These are phyloP conservation scores for Eupithecia exiguata DNA, from an alignment of 2,888 invertebrate species.

Conservation along the genomic window DNA sequence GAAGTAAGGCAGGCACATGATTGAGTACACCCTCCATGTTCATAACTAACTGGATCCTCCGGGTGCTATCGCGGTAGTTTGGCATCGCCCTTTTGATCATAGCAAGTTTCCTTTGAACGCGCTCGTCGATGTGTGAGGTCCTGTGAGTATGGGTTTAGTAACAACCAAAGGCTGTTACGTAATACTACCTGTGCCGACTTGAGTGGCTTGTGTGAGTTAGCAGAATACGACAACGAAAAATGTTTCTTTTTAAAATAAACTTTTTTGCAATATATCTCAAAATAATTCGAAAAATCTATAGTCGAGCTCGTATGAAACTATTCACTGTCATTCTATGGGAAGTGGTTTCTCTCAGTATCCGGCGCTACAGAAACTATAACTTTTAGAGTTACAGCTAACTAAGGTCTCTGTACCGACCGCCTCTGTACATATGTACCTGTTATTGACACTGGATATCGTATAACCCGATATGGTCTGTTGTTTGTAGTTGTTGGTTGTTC, in stretches of 20 bases:
- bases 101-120: not conserved
- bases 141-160: slow-evolving; percentile 2
- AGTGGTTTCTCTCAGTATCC: not conserved
- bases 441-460: not conserved
- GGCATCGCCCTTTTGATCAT: slow-evolving; percentile 8
- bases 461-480: not conserved
- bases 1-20: not conserved
- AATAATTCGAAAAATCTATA: too few species aligned
- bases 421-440: not conserved
- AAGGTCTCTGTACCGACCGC: too few species aligned
- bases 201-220: not conserved
- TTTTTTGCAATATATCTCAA: too few species aligned
- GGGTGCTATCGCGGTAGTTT: slow-evolving; percentile 8
- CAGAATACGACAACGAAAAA: too few species aligned
- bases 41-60: not conserved
- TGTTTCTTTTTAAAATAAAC: too few species aligned
- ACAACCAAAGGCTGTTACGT: not conserved
- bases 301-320: too few species aligned
- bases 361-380: not conserved
- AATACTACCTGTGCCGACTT: not conserved
- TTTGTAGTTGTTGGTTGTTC: not conserved
- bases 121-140: not conserved
- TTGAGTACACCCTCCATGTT: slow-evolving; percentile 1
- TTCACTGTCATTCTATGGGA: not conserved
- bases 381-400: not conserved